Evolutionary conservation across 2,797 vertebrate genomes (phyloP), one percentile per base, ranked within the genome.

Genomic region (Geotrypetes seraphini): DNA sequence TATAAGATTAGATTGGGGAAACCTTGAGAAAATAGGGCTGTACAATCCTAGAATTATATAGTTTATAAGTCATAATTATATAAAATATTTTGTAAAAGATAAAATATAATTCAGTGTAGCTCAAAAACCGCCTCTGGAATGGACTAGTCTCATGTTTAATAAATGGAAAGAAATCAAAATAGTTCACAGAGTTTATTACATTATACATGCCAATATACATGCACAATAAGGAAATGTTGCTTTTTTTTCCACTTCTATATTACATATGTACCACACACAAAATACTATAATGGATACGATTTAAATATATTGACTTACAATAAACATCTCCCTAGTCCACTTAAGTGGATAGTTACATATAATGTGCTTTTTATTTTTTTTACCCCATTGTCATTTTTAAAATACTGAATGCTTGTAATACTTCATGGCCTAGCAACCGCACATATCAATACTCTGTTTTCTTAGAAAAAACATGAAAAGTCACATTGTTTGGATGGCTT

Each of bases 131-230:
- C n/a, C n/a, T n/a, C n/a, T n/a, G n/a, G n/a, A n/a, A n/a, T n/a
- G n/a, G n/a, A n/a, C n/a, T n/a, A n/a, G n/a, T n/a, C n/a, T n/a
- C n/a, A n/a, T n/a, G n/a, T n/a, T 16, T 13, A 68, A 66, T 76
- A 77, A 79, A 71, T 69, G 69, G 71, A 29, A 79, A 51, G 57
- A 71, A 61, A 49, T 56, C 8, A 42, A 55, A 62, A 43, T 70
- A 64, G 40, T 82, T 84, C 78, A 84, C 75, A 87, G 75, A 78
- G 78, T 96, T 97, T 97, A 97, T 96, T 95, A 88, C 86, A 88
- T 85, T 81, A 78, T 86, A 93, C 91, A 96, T 96, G 91, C 90
- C 66, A 89, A 85, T 83, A 85, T 91, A 78, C 94, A 97, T 97
- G 94, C 94, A 91, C 79, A 78, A 69, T 74, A 75, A 78, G 77